phyloP scores from a whole-genome alignment of 2,888 invertebrate genomes.

The Drosophila mettleri region DNA sequence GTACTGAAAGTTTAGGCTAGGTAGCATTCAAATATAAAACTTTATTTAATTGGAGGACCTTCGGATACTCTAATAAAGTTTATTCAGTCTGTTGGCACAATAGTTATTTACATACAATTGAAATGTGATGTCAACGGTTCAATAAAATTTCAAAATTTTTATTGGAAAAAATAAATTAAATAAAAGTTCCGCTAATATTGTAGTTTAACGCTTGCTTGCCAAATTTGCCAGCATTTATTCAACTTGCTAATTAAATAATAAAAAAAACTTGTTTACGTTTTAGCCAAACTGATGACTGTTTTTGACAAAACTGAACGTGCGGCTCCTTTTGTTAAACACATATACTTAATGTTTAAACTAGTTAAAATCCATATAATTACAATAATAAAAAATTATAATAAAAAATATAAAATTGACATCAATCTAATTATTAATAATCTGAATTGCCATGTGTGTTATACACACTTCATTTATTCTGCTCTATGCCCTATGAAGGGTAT shows the following conservation, averaged over 20 bases:
- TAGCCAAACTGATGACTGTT: slow-evolving; percentile 18
- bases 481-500: background rate
- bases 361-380: background rate
- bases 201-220: slow-evolving; percentile 38
- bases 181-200: slow-evolving; percentile 29
- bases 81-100: background rate
- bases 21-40: background rate
- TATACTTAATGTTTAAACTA: background rate
- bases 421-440: background rate
- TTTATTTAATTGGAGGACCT: background rate
- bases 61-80: slow-evolving; percentile 15
- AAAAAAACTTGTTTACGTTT: slow-evolving; percentile 21
- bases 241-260: slow-evolving; percentile 61
- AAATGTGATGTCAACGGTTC: background rate
- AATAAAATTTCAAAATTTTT: background rate
- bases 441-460: background rate
- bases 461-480: background rate
- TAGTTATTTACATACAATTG: background rate
- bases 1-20: slow-evolving; percentile 1
- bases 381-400: background rate
- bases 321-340: slow-evolving; percentile 14
- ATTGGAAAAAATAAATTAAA: slow-evolving; percentile 1
- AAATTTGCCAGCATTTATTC: slow-evolving; percentile 42
- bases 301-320: slow-evolving; percentile 1
- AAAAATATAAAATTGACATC: background rate